These are phyloP conservation scores for Adineta ricciae DNA, from an alignment of 2,888 invertebrate species.

Conservation along the genomic window DNA sequence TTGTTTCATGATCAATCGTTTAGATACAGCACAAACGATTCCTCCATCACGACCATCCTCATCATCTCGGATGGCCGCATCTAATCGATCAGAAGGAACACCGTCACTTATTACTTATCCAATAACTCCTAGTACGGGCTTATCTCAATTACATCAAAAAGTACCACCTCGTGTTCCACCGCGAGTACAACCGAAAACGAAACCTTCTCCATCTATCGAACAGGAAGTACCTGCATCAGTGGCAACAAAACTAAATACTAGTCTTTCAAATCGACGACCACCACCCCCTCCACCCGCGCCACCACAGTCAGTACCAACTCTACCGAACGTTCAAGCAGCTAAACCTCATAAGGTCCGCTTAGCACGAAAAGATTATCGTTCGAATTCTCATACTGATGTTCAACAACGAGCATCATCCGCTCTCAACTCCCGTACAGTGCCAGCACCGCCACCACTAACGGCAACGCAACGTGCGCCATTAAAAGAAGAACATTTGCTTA, in stretches of 20 bases:
- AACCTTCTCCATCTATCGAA: background rate
- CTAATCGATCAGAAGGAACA: background rate
- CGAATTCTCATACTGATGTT: background rate
- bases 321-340: background rate
- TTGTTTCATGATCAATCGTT: too few relatives aligned
- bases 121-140: background rate
- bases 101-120: background rate
- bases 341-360: background rate
- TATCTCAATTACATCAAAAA: background rate
- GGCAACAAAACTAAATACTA: background rate
- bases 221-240: background rate
- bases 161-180: background rate
- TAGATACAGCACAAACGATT: background rate
- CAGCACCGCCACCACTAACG: background rate
- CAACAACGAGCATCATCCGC: background rate
- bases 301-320: background rate
- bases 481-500: background rate
- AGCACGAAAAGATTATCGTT: background rate
- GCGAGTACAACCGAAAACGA: background rate
- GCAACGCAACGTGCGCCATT: background rate
- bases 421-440: background rate
- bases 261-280: background rate
- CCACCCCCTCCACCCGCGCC: background rate
- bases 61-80: background rate
- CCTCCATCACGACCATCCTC: background rate